Base-by-base conservation (phyloP, 37 sponge, comb jelly and placozoan genomes). In the Theonella swinhoei region DNA sequence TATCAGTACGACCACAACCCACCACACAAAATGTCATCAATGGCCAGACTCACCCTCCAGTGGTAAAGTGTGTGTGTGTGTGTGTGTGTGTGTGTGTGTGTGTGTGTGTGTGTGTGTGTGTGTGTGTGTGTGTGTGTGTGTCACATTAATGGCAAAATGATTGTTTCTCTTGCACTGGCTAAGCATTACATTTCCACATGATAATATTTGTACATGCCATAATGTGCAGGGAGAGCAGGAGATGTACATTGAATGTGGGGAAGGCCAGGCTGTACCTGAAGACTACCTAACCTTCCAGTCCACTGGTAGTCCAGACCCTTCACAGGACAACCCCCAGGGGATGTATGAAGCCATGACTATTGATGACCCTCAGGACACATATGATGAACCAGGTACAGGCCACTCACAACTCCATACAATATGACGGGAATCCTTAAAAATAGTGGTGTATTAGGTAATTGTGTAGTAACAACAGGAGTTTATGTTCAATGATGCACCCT, bases 341-440 rank as follows among this genome's bases (percentile, higher is more conserved):
- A 42, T 80, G 72, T 92, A 92, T 38, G 92, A 92, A 64, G 88
- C 62, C 24, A 79, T 86, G 71, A 61, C 25, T 0, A 74, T 30
- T 1, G 58, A 11, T 28, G 79, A 39, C 30, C 33, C 22, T 4
- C 85, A 85, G 1, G 86, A 85, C 9, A 1, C 85, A 0, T 90
- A 90, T 31, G 91, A 90, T 32, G 91, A 85, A 26, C 79, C 89
- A 71, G 74, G 65, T 65, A n/a, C n/a, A n/a, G n/a, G n/a, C n/a
- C n/a, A n/a, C n/a, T n/a, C n/a, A n/a, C n/a, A n/a, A n/a, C 22
- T 29, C 2, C 3, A 39, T 34, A 1, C 4, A 20, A 37, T 20
- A 62, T 14, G 76, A 20, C 32, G 1, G 70, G 70, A 11, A 37
- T n/a, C n/a, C n/a, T n/a, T n/a, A n/a, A n/a, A n/a, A n/a, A n/a